These are phyloP conservation scores for Peromyscus attwateri DNA, from an alignment of 2,797 vertebrate species.

Conservation along the genomic window DNA sequence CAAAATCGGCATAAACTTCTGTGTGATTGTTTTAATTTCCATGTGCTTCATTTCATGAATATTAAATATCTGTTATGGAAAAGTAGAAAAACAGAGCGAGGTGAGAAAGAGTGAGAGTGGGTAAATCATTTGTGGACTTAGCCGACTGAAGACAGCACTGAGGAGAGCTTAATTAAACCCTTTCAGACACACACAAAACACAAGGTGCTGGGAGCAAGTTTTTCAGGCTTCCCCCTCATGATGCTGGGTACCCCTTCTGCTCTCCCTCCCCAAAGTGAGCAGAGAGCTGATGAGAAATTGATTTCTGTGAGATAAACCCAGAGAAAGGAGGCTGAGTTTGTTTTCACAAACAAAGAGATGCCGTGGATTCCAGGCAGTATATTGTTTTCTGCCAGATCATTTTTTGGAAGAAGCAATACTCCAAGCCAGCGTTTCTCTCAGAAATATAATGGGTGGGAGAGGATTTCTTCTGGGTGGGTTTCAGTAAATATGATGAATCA, in stretches of 20 bases:
- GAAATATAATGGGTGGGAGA: constrained; percentile 44
- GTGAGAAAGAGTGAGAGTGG: neutral
- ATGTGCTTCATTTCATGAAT: neutral
- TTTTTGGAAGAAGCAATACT: constrained; percentile 71
- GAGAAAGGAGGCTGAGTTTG: constrained; percentile 43
- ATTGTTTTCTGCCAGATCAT: constrained; percentile 59
- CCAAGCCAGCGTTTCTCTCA: constrained; percentile 43
- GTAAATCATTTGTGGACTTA: neutral
- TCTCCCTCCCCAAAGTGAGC: neutral
- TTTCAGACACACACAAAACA: neutral
- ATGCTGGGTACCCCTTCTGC: neutral
- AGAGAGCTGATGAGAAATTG: constrained; percentile 57
- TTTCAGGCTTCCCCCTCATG: neutral
- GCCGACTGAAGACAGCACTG: neutral
- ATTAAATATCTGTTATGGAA: neutral
- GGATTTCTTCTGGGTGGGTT: constrained; percentile 58
- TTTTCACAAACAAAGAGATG: constrained; percentile 71
- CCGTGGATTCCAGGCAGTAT: constrained; percentile 60
- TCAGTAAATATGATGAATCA: constrained; percentile 67
- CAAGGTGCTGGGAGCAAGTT: neutral
- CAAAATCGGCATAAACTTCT: neutral
- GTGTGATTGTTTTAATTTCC: neutral
- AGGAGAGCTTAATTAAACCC: neutral
- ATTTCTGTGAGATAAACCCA: constrained; percentile 62
- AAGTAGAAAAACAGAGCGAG: neutral